Base-by-base conservation (phyloP, 2,888 invertebrate genomes). In the Leucophenga montana region DNA sequence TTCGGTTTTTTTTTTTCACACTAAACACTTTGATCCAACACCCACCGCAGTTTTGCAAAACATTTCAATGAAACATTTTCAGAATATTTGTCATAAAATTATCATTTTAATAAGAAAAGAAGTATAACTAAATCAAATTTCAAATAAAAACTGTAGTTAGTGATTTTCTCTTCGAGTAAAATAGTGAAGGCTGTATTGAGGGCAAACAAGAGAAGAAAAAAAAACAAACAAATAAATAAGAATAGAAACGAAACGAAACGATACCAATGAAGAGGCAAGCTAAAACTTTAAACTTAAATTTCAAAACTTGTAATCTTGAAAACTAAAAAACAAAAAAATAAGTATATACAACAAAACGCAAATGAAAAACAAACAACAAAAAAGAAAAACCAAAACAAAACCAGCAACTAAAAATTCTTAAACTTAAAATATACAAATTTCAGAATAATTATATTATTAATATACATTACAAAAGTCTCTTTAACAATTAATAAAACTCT, bases 401-500 rank as follows among this genome's bases (percentile, higher is more conserved):
- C 4, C 14, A 11, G 27, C 11, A 54, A 54, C 20, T 18, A n/a
- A 57, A 27, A 27, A 57, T 18, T 53, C 18, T 59, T 13, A 59
- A 59, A 59, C 14, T 59, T 59, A n/a, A 59, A 59, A 27, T 59
- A 59, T n/a, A 39, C 39, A 31, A 59, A 31, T 59, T 59, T 59
- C 59, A 31, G 33, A 59, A 59, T 16, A 59, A 33, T 59, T 59
- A 59, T 59, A 33, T 59, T 59, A 33, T 59, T 59, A 59, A 27
- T 27, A 27, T 57, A 57, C 57, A 57, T 57, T 8, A n/a, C 14
- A 56, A 57, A 57, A 57, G 57, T 57, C 57, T 57, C 57, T 80
- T 82, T 78, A 76, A 80, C 79, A 64, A 64, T 82, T 83, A 82
- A 82, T 82, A 82, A 81, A 82, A 76, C 83, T 82, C 82, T 83